phyloP scores from a whole-genome alignment of 2,113 vertebrate species.

The Epinephelus cyanopodus region DNA sequence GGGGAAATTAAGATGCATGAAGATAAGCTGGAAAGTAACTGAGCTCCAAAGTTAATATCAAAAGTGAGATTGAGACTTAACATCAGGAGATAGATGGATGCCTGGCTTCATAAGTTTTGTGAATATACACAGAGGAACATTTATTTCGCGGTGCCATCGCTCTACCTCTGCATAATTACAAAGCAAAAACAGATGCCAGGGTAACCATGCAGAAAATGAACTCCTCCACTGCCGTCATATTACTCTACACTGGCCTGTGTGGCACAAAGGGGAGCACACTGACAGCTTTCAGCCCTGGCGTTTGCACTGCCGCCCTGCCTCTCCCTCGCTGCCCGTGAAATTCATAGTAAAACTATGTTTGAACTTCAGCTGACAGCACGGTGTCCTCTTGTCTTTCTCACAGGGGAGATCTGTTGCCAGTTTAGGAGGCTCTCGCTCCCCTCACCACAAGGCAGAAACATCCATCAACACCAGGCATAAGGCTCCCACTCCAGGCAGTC shows the following conservation, averaged over 20 bases:
- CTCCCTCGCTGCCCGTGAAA: slow-evolving; percentile 25
- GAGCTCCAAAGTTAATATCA: slow-evolving; percentile 51
- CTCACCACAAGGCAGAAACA: slow-evolving; percentile 68
- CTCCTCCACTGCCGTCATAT: slow-evolving; percentile 64
- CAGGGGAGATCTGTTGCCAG: slow-evolving; percentile 44
- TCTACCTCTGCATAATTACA: slow-evolving; percentile 75
- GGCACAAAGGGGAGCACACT: slow-evolving; percentile 60
- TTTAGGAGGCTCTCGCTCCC: slow-evolving; percentile 45
- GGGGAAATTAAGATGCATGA: slow-evolving; percentile 71
- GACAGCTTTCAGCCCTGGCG: slow-evolving; percentile 65
- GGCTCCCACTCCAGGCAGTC: slow-evolving; percentile 39
- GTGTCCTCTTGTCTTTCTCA: slow-evolving; percentile 52
- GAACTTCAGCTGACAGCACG: slow-evolving; percentile 65
- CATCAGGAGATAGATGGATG: slow-evolving; percentile 55
- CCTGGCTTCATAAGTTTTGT: slow-evolving; percentile 67
- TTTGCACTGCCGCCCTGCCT: slow-evolving; percentile 25
- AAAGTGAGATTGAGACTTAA: slow-evolving; percentile 39
- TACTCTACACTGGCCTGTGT: slow-evolving; percentile 59
- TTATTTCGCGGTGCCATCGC: slow-evolving; percentile 65
- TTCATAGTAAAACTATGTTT: slow-evolving; percentile 58
- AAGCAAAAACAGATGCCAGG: slow-evolving; percentile 81
- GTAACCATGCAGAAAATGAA: slow-evolving; percentile 85
- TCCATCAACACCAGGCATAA: slow-evolving; percentile 71
- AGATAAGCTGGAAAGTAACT: slow-evolving; percentile 56
- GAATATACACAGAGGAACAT: slow-evolving; percentile 71